phyloP scores from a whole-genome alignment of 2,113 vertebrate species.

The Eurystomus gularis region DNA sequence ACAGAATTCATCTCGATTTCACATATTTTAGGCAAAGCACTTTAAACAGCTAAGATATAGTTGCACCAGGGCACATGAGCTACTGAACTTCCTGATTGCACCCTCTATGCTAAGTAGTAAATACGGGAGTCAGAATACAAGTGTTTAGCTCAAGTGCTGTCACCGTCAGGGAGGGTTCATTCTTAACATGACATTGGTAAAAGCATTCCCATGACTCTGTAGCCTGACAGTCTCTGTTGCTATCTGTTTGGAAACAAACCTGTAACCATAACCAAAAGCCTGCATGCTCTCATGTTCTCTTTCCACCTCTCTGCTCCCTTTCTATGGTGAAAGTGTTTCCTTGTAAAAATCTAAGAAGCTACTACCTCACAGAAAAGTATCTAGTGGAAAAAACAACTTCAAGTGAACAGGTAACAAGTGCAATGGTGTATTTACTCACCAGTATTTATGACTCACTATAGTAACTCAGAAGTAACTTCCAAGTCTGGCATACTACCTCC shows the following conservation, averaged over 20 bases:
- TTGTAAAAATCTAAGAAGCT: not conserved
- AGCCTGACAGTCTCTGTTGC: not conserved
- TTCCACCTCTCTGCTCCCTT: not conserved
- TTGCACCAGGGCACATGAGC: not conserved
- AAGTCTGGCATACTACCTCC: not conserved
- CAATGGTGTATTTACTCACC: not conserved
- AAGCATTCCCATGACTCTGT: not conserved
- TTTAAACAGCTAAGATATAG: not conserved
- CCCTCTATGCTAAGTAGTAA: not conserved
- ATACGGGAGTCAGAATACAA: not conserved
- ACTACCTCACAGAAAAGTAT: not conserved
- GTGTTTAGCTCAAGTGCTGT: not conserved
- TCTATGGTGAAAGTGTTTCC: not conserved
- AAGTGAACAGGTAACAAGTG: not conserved
- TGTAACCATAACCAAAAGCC: not conserved
- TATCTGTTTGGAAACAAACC: not conserved
- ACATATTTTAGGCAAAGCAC: not conserved
- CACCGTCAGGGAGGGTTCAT: not conserved
- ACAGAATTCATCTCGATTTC: not conserved
- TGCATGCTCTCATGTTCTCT: not conserved
- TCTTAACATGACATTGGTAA: not conserved
- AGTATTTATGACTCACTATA: not conserved
- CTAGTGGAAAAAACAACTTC: not conserved
- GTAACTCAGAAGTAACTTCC: not conserved
- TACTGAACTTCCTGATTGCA: not conserved